Evolutionary conservation across 1,140 invertebrate species (phyloP), one percentile per base, ranked within the genome.

Genomic region (Cylas formicarius): DNA sequence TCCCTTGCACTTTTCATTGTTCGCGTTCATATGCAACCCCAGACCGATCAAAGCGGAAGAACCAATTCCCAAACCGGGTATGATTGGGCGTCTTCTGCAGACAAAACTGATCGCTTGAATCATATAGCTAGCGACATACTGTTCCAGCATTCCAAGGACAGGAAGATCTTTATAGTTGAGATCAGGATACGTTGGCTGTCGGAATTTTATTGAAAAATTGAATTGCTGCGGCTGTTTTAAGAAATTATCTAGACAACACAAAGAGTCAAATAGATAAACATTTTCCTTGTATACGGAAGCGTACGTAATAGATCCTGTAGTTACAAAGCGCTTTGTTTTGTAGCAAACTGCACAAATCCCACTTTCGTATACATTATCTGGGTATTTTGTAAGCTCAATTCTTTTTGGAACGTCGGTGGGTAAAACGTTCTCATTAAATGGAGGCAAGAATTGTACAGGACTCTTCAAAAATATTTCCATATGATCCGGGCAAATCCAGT

Each of bases 271-370:
- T 11, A 77, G 55, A 52, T 77, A 78, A 7, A 62, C 55, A 9
- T 63, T 60, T 21, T 68, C 59, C 11, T 60, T 59, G 55, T 70
- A 74, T 9, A 52, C 35, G 14, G 67, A 65, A 8, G 67, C 71
- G 24, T 62, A 66, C 3, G 66, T 49, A 10, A 54, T 22, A 14
- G 41, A 58, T 7, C 76, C 76, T 16, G 51, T 60, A 13, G 63
- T 52, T 17, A 75, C 52, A 42, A 51, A 60, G 48, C 69, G 67
- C 46, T 68, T 65, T 21, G 73, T 66, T 10, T 69, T 68, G 42
- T 76, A 77, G 34, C 72, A 75, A 0, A 78, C 74, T 2, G 75
- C 61, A 54, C 77, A 80, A 29, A 68, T 60, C 1, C 75, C 76
- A 46, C 66, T 60, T 57, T 70, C 67, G 35, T 69, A 69, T 17